Base-by-base conservation (phyloP, 2,888 invertebrate species). In the Neuroscelio doddi region DNA sequence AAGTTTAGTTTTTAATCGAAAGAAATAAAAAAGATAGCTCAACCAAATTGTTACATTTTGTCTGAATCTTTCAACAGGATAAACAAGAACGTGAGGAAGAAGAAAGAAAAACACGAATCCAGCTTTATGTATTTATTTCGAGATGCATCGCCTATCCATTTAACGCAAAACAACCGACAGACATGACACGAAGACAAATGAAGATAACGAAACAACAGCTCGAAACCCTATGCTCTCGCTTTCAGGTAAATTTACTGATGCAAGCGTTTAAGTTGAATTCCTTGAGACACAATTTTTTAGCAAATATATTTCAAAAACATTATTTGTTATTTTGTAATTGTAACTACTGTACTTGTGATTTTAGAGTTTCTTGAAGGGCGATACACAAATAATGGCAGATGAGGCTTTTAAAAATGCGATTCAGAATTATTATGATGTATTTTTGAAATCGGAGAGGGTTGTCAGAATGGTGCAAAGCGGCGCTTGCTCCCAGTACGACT, bases 331-430 rank as follows among this genome's bases (percentile, higher is more conserved):
- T n/a, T n/a, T n/a, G n/a, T n/a, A n/a, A n/a, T n/a, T n/a, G n/a
- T n/a, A n/a, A n/a, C n/a, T n/a, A n/a, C n/a, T n/a, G n/a, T n/a
- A n/a, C n/a, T n/a, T n/a, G n/a, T n/a, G n/a, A n/a, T n/a, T n/a
- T n/a, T n/a, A n/a, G n/a, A n/a, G n/a, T 81, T 98, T 96, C 86
- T 88, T 99, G 64, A 97, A 96, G 87, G 98, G 98, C 41, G 98
- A 99, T 86, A 97, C 97, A n/a, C 96, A 96, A 86, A 97, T 97
- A 78, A 91, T 96, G 87, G 95, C 97, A 7, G 97, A 97, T 84
- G 97, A 97, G 86, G 99, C 99, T 51, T 99, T 99, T 86, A 97
- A 96, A 83, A 98, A 98, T 86, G 98, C 98, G 29, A 96, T 99
- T 51, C 97, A 98, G 85, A 96, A 95, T 78, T 96, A 95, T 86